Evolutionary conservation across 2,113 vertebrate genomes (phyloP), one percentile per base, ranked within the genome.

Genomic region (Centrocercus urophasianus): DNA sequence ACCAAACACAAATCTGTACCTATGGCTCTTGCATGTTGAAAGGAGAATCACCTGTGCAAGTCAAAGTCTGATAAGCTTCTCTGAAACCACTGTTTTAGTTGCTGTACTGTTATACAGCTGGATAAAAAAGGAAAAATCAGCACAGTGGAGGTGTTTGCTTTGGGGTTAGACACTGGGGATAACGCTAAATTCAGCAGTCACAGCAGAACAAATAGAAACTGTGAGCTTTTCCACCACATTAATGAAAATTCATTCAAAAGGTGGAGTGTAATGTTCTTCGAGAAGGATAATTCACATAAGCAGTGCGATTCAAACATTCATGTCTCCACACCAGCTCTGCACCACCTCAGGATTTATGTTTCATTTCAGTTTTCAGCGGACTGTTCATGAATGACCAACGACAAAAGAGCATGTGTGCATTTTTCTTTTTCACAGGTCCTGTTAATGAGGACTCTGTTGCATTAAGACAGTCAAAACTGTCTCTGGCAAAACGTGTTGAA

Each of bases 391-490:
- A 71, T 64, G 71, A 81, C 66, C 79, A 56, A 52, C 22, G 66
- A 95, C 92, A 93, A 86, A 95, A 95, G 91, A 90, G 65, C 70
- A 83, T 77, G 95, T 96, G 95, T 97, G 93, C 89, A 52, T 93
- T 96, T 96, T 95, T 79, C 79, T 96, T 95, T 96, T 90, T 83
- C 86, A 93, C 93, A 40, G 94, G 91, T 92, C 84, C 34, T 22
- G 48, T 95, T 97, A 98, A 98, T 97, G 97, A 98, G 97, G 90
- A 97, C 97, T 94, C 94, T 92, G 95, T 95, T 94, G 83, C 83
- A 94, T 96, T 93, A 91, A 96, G 97, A 96, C 83, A 96, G 89
- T 92, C 89, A 91, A 76, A 96, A 96, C 65, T 65, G 91, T 97
- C 95, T 96, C 96, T 95, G 96, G 97, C 85, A 90, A 73, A 97